These are phyloP conservation scores for Clarias laeviceps DNA, from an alignment of 2,797 vertebrate species.

Conservation along the genomic window DNA sequence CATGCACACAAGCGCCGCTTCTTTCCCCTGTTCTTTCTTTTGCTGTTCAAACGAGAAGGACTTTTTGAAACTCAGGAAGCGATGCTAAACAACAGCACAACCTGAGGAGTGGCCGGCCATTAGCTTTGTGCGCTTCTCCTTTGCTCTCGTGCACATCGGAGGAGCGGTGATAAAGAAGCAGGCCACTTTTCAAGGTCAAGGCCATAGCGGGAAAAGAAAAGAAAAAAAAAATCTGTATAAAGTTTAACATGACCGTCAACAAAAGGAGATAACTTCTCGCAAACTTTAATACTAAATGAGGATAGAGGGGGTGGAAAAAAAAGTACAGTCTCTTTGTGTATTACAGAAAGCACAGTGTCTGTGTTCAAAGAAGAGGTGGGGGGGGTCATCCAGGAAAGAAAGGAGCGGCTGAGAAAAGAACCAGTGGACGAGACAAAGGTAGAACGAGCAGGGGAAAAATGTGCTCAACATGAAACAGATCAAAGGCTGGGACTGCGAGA, in stretches of 20 bases:
- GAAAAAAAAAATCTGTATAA: conserved; percentile 49
- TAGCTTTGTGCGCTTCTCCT: conserved; percentile 52
- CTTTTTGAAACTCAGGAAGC: conserved; percentile 35
- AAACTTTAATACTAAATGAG: conserved; percentile 66
- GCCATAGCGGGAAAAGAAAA: conserved; percentile 31
- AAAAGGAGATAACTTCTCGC: conserved; percentile 55
- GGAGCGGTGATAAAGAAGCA: conserved; percentile 2
- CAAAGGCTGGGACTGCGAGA: conserved; percentile 87
- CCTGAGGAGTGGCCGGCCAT: conserved; percentile 49
- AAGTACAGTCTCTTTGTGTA: conserved; percentile 77
- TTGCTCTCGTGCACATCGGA: conserved; percentile 23
- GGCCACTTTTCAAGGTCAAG: conserved; percentile 51
- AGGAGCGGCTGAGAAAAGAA: conserved; percentile 60
- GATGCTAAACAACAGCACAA: conserved; percentile 35
- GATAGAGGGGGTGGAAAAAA: conserved; percentile 60
- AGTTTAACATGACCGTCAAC: conserved; percentile 58
- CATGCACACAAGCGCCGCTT: conserved; percentile 17
- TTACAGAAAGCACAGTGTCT: conserved; percentile 87
- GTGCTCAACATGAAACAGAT: conserved; percentile 88
- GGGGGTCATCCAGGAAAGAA: conserved; percentile 62
- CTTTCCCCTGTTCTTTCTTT: conserved; percentile 37
- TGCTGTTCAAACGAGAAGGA: conserved; percentile 50
- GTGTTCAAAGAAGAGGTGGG: conserved; percentile 77
- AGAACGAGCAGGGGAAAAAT: conserved; percentile 73
- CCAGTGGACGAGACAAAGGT: conserved; percentile 65